These are phyloP conservation scores for Cryptomyrus ogoouensis DNA, from an alignment of 2,113 vertebrate species.

Conservation along the genomic window DNA sequence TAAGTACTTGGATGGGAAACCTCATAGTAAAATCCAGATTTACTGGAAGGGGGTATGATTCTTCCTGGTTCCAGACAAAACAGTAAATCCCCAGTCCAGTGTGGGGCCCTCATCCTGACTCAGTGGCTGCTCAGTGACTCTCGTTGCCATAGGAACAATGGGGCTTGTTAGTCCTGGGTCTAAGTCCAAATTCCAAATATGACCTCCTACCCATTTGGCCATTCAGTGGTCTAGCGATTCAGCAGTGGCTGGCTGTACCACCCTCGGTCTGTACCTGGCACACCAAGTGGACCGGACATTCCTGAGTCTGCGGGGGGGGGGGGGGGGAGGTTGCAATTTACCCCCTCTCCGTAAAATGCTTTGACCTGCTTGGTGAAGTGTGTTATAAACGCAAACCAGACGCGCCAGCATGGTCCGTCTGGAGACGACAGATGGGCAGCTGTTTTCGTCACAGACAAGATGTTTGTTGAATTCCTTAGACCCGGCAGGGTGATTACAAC, in stretches of 20 bases:
- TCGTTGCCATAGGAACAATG: constrained; percentile 6
- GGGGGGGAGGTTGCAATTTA: neutral
- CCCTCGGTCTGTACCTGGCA: neutral
- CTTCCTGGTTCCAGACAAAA: constrained; percentile 13
- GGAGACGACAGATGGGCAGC: constrained; percentile 1
- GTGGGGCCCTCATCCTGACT: constrained; percentile 9
- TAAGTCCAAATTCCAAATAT: constrained; percentile 8
- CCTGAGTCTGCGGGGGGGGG: no score
- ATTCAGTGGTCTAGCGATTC: neutral
- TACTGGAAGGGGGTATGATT: constrained; percentile 18
- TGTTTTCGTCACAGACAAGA: constrained; percentile 4
- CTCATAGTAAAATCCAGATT: constrained; percentile 9
- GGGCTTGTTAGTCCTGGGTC: constrained; percentile 14
- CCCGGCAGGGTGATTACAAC: neutral
- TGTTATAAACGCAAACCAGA: constrained; percentile 7
- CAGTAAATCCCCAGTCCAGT: constrained; percentile 6
- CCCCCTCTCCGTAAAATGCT: neutral
- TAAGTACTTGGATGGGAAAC: constrained; percentile 14
- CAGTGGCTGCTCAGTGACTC: neutral
- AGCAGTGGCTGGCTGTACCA: neutral
- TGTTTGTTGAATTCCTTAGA: neutral
- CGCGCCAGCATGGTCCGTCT: neutral
- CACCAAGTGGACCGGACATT: neutral
- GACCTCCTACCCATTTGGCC: neutral
- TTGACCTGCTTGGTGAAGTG: neutral